Evolutionary conservation across 2,888 invertebrate genomes (phyloP), one percentile per base, ranked within the genome.

Genomic region (Sinopyrophorus schimmeli): DNA sequence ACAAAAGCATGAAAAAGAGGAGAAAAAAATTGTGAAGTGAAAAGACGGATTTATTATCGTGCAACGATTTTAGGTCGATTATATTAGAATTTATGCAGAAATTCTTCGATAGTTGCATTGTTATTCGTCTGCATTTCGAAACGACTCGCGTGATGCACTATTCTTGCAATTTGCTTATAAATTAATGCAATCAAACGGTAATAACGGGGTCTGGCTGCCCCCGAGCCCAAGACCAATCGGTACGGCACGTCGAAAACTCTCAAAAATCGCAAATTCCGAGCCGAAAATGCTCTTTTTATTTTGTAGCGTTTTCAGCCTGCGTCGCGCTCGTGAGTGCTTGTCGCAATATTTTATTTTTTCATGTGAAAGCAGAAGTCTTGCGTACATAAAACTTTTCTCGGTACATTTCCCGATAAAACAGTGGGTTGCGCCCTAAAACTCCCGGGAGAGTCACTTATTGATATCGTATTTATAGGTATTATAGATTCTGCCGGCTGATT

Each of bases 381-480:
- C 34, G 38, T 43, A 41, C 43, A 50, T 46, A 64, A 61, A 64
- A 65, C 62, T 66, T 69, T 69, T 70, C 70, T 71, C 69, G 56
- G 62, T 67, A 70, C 69, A 72, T 71, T 71, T 71, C 53, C 59
- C 69, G 68, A 70, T 72, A 71, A 72, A 71, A 68, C 65, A 65
- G 67, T 65, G 44, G 40, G 53, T 61, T 62, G 58, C 57, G 58
- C 57, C 60, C 60, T 55, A 59, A 63, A 63, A 65, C 62, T 65
- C 70, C 66, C 68, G 59, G 62, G 68, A 65, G 70, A 67, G 62
- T 67, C 63, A 62, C 68, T 73, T 73, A 73, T 72, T 72, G 72
- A 72, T 71, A 70, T 67, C 68, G 67, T 70, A 73, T 73, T 72
- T 73, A 72, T 72, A 71, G 72, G 70, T 72, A 71, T 72, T 73